Base-by-base conservation (phyloP, 2,888 invertebrate species). In the Spodoptera exigua region DNA sequence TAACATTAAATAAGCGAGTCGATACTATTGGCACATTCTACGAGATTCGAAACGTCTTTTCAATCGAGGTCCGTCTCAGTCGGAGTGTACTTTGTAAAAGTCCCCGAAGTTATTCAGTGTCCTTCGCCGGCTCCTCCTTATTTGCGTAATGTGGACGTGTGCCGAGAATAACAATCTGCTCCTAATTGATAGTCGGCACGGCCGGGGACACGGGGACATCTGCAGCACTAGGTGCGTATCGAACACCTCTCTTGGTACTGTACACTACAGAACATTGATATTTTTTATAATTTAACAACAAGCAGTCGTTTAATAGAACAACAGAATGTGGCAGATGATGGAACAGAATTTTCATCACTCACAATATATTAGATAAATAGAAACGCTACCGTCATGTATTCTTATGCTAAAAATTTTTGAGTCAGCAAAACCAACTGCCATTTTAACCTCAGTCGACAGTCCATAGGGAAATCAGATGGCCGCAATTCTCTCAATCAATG, bases 81-180 rank as follows among this genome's bases (percentile, higher is more conserved):
- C 45, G 46, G 35, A 47, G 47, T 51, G 39, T 63, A 58, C 59
- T 74, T 61, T 66, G 27, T 64, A 60, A 63, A 70, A 63, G 59
- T 63, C 61, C 39, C 69, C 65, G 70, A 74, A 74, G 62, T 70
- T 74, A 61, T 73, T 73, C 63, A 32, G 16, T 56, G 63, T 66
- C 69, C 69, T 78, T 70, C 54, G 62, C 37, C 57, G 66, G 37
- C 55, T 69, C 70, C 57, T 67, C 39, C 70, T 70, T 78, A 78
- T 78, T 78, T 76, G 76, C 76, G 73, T 76, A 76, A 72, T 76
- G 70, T 59, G 59, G 44, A 61, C 61, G 57, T 65, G 76, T 76
- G 79, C 55, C 44, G 48, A 35, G 79, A 76, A 78, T 78, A 72
- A 63, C 73, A 76, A 76, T 58, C 59, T 46, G 44, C 57, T 52